phyloP scores from a whole-genome alignment of 2,888 invertebrate genomes.

The Glaucopsyche alexis region DNA sequence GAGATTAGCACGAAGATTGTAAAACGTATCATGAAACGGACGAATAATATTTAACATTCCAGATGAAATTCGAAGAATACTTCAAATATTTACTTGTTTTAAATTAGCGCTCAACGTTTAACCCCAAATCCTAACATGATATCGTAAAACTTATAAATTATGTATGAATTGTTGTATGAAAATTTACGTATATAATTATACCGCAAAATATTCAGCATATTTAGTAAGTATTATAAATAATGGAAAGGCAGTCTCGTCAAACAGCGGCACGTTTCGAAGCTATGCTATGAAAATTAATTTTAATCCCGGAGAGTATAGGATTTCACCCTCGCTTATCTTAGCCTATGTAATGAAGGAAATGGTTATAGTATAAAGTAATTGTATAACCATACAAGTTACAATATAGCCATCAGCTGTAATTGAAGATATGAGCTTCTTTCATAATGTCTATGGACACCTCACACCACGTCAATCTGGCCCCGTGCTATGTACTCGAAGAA shows the following conservation, averaged over 20 bases:
- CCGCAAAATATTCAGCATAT: slow-evolving; percentile 54
- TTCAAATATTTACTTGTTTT: not conserved
- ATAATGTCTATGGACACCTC: no score
- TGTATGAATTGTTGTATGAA: slow-evolving; percentile 24
- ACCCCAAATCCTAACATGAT: slow-evolving; percentile 17
- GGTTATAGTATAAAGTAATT: not conserved
- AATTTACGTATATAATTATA: slow-evolving; percentile 26
- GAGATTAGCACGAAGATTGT: not conserved
- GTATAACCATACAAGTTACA: no score
- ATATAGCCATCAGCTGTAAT: not conserved
- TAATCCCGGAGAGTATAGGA: slow-evolving; percentile 70
- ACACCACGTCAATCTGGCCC: no score
- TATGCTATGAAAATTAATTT: slow-evolving; percentile 73
- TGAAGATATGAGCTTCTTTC: no score
- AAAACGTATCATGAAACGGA: not conserved
- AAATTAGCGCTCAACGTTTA: slow-evolving; percentile 1
- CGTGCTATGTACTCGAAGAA: no score
- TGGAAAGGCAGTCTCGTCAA: slow-evolving; percentile 52
- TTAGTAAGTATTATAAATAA: slow-evolving; percentile 68
- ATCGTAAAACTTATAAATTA: slow-evolving; percentile 21
- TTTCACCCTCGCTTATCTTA: slow-evolving; percentile 69
- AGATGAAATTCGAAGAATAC: not conserved
- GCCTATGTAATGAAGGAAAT: slow-evolving; percentile 46
- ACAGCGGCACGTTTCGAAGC: slow-evolving; percentile 57
- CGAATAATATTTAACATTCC: not conserved